Conservation (phyloP, 2,888 invertebrate species). For the Spisula subtruncata region DNA sequence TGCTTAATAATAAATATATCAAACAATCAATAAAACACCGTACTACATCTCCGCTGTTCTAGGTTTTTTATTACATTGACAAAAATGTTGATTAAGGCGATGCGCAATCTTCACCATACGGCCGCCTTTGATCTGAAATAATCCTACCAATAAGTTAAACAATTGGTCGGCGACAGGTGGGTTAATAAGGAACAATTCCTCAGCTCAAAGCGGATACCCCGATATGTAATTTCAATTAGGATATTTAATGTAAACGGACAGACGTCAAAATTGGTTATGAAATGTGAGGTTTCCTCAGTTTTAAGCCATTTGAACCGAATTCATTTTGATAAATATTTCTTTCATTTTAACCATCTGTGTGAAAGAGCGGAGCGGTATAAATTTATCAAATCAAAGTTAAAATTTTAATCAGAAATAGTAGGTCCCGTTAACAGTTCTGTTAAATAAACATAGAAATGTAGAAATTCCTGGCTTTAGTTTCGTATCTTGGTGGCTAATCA, state of each 20-base stretch:
- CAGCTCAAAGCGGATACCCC: conserved; percentile 38
- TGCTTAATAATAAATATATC: background rate
- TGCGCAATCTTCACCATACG: background rate
- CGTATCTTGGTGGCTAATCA: conserved; percentile 61
- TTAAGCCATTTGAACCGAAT: conserved; percentile 37
- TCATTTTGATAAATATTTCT: conserved; percentile 61
- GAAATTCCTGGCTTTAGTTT: conserved; percentile 60
- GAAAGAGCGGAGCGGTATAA: conserved; percentile 27
- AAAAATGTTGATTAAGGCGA: conserved; percentile 1
- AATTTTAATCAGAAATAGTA: conserved; percentile 63
- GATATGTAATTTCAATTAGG: conserved; percentile 52
- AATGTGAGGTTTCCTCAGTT: conserved; percentile 43
- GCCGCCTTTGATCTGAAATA: background rate
- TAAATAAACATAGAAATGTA: conserved; percentile 63
- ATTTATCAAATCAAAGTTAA: conserved; percentile 61
- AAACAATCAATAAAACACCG: background rate
- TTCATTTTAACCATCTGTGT: conserved; percentile 47
- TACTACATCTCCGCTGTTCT: background rate
- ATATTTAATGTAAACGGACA: conserved; percentile 43
- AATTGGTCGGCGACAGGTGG: conserved; percentile 53
- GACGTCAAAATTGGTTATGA: conserved; percentile 45
- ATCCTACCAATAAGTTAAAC: conserved; percentile 32
- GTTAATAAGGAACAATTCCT: conserved; percentile 39
- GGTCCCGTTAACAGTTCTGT: conserved; percentile 42
- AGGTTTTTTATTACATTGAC: background rate